Evolutionary conservation across 2,113 vertebrate genomes (phyloP), one percentile per base, ranked within the genome.

Genomic region (Aramus guarauna): DNA sequence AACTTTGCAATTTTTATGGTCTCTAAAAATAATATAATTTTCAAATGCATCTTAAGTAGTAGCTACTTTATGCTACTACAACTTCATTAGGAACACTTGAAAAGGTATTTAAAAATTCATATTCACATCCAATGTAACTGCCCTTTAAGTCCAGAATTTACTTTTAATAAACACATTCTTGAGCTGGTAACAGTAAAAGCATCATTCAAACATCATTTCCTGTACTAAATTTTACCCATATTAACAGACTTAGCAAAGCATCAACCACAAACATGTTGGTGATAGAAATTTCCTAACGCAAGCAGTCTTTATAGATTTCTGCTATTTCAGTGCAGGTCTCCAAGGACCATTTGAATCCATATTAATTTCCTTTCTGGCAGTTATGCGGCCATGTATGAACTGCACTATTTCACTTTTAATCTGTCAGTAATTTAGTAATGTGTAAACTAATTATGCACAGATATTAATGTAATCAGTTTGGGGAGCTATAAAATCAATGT

Each of bases 341-440:
- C 34, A 78, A 99, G 99, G 99, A 98, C 98, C 98, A 98, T 99
- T 99, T 99, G 98, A 99, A 99, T 99, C 99, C 98, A 99, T 99
- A 99, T 99, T 99, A 99, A 99, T 99, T 99, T 99, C 99, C 99
- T 99, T 98, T 99, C 99, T 99, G 99, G 99, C 99, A 99, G 99
- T 99, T 99, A 99, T 99, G 99, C 60, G 83, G 97, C 98, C 97
- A 97, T 98, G 98, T 99, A 99, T 99, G 99, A 99, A 99, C 99
- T 99, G 98, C 98, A 98, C 98, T 99, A 98, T 99, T 99, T 99
- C 99, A 99, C 99, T 99, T 99, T 99, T 99, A 99, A 99, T 99
- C 99, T 99, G 99, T 99, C 99, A 99, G 99, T 99, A 99, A 99
- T 99, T 99, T 99, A 99, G 99, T 99, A 99, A 99, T 99, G 99